Conservation (phyloP, 2,797 vertebrate genomes). For the Chelonia mydas region DNA sequence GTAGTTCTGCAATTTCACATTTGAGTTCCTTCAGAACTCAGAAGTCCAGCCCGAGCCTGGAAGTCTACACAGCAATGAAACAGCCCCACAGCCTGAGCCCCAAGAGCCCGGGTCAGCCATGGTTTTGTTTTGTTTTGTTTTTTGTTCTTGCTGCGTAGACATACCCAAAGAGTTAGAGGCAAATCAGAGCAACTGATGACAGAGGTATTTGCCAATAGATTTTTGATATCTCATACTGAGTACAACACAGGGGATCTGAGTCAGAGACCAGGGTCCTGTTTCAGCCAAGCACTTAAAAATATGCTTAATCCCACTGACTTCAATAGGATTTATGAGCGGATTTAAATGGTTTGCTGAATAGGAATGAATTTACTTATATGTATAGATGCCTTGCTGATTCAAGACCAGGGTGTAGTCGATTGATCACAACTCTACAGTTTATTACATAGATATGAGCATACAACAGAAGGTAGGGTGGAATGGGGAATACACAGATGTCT, state of each 20-base stretch:
- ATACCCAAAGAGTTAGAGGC: neutral
- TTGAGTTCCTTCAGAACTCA: too few species aligned
- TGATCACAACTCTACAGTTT: neutral
- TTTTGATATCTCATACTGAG: neutral
- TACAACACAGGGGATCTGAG: neutral
- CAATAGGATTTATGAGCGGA: neutral
- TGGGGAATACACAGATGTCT: neutral
- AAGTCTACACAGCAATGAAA: too few species aligned
- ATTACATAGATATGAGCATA: too few species aligned
- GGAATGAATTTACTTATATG: neutral
- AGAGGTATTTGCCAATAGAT: neutral
- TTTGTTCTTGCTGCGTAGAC: too few species aligned
- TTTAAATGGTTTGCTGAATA: neutral
- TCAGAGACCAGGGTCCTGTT: neutral
- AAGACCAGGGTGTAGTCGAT: neutral
- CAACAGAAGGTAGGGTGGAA: too few species aligned
- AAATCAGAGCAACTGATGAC: constrained; percentile 15
- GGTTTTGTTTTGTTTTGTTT: too few species aligned
- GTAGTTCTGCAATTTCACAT: too few species aligned
- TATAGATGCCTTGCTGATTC: neutral
- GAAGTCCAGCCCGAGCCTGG: too few species aligned
- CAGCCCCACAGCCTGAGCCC: too few species aligned
- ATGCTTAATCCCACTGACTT: neutral
- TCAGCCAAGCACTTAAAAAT: neutral
- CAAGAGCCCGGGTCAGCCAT: too few species aligned